phyloP scores from a whole-genome alignment of 2,888 invertebrate genomes.

The Chaitophorus viminalis region DNA sequence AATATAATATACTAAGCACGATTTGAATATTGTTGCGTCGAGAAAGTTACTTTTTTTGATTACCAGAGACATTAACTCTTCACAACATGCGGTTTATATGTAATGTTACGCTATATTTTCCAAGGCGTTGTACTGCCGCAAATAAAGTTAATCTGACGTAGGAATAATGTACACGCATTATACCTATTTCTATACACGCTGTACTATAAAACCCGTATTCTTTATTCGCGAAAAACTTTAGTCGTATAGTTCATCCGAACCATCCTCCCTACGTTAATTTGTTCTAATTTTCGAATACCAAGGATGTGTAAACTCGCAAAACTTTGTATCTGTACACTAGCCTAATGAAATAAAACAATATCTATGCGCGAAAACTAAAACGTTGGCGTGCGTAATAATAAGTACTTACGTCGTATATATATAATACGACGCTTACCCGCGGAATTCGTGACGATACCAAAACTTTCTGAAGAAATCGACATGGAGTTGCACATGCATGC shows the following conservation, averaged over 20 bases:
- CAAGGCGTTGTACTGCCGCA: neutral
- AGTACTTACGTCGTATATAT: neutral
- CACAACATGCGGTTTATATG: neutral
- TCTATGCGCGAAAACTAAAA: too few species aligned
- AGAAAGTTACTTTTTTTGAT: neutral
- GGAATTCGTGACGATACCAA: too few species aligned
- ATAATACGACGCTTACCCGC: too few species aligned
- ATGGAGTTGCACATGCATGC: too few species aligned
- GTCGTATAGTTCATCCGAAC: neutral
- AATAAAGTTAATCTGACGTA: neutral
- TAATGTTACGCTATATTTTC: neutral
- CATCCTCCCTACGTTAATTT: neutral
- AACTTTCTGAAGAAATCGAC: too few species aligned
- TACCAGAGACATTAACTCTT: neutral
- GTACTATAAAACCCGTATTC: neutral
- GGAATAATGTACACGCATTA: neutral
- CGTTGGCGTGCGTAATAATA: neutral
- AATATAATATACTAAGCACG: too few species aligned
- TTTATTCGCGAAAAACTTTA: neutral
- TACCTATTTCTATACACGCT: neutral
- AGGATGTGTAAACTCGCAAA: neutral
- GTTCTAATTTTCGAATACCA: neutral
- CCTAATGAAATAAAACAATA: neutral
- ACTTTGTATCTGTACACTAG: neutral
- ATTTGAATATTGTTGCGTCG: too few species aligned